A percentile compares a stretch with the other conserved stretches of the same genome.
These are phyloP conservation scores for Diabrotica virgifera DNA, from an alignment of 1,140 invertebrate genomes.

Conservation along the genomic window DNA sequence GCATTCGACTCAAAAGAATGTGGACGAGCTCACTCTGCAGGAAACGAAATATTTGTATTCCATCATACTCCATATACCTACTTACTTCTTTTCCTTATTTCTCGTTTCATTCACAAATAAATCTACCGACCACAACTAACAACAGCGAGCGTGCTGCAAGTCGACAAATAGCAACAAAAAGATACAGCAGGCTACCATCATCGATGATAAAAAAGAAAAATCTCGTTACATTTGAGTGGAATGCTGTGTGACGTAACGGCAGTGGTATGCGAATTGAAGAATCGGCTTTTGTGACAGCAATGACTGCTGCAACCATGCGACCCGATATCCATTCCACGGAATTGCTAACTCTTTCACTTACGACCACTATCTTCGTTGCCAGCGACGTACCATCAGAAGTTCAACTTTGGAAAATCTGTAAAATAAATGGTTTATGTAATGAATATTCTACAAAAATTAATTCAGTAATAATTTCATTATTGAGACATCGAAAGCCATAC, in stretches of 20 bases:
- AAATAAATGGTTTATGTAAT: too few species aligned
- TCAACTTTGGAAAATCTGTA: too few species aligned
- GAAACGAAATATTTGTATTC: too few species aligned
- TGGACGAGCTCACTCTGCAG: too few species aligned
- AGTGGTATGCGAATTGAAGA: slow-evolving; percentile 2
- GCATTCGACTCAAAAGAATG: too few species aligned
- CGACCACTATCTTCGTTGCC: too few species aligned
- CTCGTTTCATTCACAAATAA: background rate
- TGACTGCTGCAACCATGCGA: background rate
- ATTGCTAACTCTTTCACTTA: background rate
- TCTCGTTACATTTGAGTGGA: background rate
- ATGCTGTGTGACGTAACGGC: background rate
- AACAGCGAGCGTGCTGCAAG: background rate
- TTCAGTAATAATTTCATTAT: too few species aligned
- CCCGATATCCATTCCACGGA: background rate
- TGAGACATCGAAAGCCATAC: too few species aligned
- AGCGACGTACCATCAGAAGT: too few species aligned
- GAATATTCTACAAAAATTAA: too few species aligned
- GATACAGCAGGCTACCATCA: background rate
- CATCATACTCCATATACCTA: background rate
- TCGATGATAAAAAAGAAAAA: background rate
- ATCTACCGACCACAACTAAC: background rate
- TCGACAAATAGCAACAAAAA: background rate
- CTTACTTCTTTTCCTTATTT: background rate
- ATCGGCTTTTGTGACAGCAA: background rate